Evolutionary conservation across 1,140 invertebrate species (phyloP).

Genomic region (Amyelois transitella): DNA sequence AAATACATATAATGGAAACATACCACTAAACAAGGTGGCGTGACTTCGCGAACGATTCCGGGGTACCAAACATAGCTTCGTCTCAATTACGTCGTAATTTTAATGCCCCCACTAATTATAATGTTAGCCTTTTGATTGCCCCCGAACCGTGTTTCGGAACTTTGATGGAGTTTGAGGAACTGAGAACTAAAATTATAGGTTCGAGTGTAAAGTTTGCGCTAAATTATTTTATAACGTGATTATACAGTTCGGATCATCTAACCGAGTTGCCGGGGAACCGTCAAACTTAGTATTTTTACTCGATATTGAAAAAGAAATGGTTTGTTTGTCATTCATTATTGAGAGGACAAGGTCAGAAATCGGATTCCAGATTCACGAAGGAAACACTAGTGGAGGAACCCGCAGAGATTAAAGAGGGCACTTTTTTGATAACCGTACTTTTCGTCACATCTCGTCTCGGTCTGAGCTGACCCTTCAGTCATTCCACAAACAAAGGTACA

Average conservation of each 20-base stretch:
- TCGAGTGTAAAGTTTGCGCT: neutral
- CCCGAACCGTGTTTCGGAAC: neutral
- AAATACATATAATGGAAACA: slow-evolving; percentile 5
- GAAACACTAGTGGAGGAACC: too few relatives aligned
- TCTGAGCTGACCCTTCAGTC: too few relatives aligned
- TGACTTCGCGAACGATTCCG: slow-evolving; percentile 8
- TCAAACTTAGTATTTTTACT: too few relatives aligned
- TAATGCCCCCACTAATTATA: slow-evolving; percentile 14
- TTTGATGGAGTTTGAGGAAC: neutral
- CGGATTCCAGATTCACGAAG: too few relatives aligned
- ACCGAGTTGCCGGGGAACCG: too few relatives aligned
- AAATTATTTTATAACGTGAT: neutral
- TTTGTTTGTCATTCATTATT: too few relatives aligned
- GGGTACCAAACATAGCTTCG: slow-evolving; percentile 4
- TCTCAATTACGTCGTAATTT: slow-evolving; percentile 9
- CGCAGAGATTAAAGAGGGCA: too few relatives aligned
- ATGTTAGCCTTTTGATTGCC: slow-evolving; percentile 13
- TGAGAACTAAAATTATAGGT: neutral
- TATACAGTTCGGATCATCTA: too few relatives aligned
- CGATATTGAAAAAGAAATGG: too few relatives aligned
- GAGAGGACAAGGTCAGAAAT: too few relatives aligned
- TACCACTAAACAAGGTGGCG: neutral
- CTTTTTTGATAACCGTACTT: too few relatives aligned
- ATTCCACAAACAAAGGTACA: neutral
- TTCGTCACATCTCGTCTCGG: too few relatives aligned